phyloP scores from a whole-genome alignment of 2,113 vertebrate species.

The Picathartes gymnocephalus region DNA sequence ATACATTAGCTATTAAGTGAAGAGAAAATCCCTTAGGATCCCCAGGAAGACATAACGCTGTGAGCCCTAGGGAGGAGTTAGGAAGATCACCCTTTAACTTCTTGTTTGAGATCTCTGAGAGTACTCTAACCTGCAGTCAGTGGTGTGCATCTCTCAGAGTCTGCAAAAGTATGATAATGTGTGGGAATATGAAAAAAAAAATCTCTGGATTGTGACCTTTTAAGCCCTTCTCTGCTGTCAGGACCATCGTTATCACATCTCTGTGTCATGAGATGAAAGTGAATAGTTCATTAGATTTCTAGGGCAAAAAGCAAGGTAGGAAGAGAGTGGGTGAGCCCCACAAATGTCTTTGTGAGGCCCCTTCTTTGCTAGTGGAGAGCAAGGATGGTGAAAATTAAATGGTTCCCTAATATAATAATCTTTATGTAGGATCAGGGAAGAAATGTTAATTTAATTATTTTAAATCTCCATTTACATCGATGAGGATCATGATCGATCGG shows the following conservation, averaged over 20 bases:
- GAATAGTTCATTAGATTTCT: neutral
- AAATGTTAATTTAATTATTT: neutral
- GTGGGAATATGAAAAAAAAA: neutral
- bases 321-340: neutral
- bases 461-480: neutral
- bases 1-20: neutral
- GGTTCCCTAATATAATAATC: neutral
- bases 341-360: neutral
- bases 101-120: neutral
- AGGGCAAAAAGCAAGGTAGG: neutral
- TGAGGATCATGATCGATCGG: fast-evolving
- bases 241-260: neutral
- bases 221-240: neutral
- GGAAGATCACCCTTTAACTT: neutral
- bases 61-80: neutral
- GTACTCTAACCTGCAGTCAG: neutral
- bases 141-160: neutral
- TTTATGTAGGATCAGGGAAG: neutral
- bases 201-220: neutral
- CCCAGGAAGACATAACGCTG: neutral
- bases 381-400: neutral
- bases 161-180: neutral
- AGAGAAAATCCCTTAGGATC: neutral
- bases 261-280: neutral
- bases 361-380: neutral